Percentiles rank a stretch among this genome's conserved stretches.
Conservation (phyloP, 2,888 invertebrate species). For the Zaprionus lineosus region DNA sequence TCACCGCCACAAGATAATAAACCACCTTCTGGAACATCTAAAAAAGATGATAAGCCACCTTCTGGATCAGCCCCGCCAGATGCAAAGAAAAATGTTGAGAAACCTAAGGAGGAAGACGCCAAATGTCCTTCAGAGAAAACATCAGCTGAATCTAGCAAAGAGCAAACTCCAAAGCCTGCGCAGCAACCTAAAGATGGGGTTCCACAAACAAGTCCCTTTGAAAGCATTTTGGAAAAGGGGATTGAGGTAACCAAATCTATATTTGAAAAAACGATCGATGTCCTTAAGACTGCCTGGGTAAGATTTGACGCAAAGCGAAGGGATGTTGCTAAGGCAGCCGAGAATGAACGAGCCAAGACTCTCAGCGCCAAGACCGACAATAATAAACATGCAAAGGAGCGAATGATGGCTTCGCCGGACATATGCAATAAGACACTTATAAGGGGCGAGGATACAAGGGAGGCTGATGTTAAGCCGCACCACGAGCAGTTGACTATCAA, state of each 20-base stretch:
- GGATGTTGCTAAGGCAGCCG: slow-evolving; percentile 3
- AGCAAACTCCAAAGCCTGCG: too few species aligned
- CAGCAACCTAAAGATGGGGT: too few species aligned
- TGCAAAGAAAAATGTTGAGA: not conserved
- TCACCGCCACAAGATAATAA: slow-evolving; percentile 15
- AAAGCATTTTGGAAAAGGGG: slow-evolving; percentile 31
- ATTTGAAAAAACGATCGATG: not conserved
- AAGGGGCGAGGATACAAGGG: slow-evolving; percentile 19
- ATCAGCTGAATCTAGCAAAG: too few species aligned
- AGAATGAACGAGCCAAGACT: too few species aligned
- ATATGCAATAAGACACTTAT: slow-evolving; percentile 64
- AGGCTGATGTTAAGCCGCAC: slow-evolving; percentile 49
- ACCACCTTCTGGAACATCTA: slow-evolving; percentile 20
- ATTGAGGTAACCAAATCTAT: slow-evolving; percentile 14
- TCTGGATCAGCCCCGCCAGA: slow-evolving; percentile 3
- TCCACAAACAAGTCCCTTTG: too few species aligned
- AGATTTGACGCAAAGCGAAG: slow-evolving; percentile 5
- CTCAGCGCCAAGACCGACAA: too few species aligned
- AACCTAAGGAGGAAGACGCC: not conserved
- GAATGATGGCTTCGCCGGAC: slow-evolving; percentile 8
- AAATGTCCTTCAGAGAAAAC: not conserved
- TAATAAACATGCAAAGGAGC: too few species aligned
- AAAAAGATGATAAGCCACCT: not conserved
- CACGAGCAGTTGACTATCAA: slow-evolving; percentile 35
- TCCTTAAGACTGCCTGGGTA: not conserved